A percentile compares a stretch with the other conserved stretches of the same genome.
Conservation (phyloP, 1,140 invertebrate genomes). For the Tigriopus japonicus region DNA sequence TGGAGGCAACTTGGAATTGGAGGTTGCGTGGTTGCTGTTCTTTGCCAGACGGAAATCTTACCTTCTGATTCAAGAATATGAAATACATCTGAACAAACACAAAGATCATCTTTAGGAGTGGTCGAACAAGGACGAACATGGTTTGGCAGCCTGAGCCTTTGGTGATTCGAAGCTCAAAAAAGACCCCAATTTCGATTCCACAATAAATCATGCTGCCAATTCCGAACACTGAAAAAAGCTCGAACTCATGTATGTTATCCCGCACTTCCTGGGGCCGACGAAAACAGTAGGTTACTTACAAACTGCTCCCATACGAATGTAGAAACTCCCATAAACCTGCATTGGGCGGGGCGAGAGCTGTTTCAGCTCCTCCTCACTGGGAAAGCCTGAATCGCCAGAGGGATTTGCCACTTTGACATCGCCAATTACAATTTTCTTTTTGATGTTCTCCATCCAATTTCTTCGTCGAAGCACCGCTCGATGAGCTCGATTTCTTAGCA, state of each 20-base stretch:
- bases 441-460: conserved; percentile 25
- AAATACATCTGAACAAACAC: conserved; percentile 92
- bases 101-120: conserved; percentile 69
- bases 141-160: conserved; percentile 65
- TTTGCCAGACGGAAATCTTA: conserved; percentile 20
- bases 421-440: not conserved
- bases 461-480: conserved; percentile 14
- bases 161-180: conserved; percentile 54
- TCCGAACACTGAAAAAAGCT: conserved; percentile 58
- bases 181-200: conserved; percentile 76
- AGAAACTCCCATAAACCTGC: conserved; percentile 61
- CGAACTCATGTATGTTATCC: too few relatives aligned
- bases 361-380: not conserved
- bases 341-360: conserved; percentile 14
- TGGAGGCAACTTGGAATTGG: not conserved
- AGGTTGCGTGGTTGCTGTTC: not conserved
- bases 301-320: conserved; percentile 75
- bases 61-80: conserved; percentile 78
- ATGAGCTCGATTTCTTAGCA: conserved; percentile 27
- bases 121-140: conserved; percentile 61
- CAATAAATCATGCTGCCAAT: conserved; percentile 89
- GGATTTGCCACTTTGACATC: not conserved
- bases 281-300: conserved; percentile 33
- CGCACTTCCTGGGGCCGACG: too few relatives aligned
- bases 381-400: not conserved